Evolutionary conservation across 1,140 invertebrate species (phyloP).

Genomic region (Aricia agestis): DNA sequence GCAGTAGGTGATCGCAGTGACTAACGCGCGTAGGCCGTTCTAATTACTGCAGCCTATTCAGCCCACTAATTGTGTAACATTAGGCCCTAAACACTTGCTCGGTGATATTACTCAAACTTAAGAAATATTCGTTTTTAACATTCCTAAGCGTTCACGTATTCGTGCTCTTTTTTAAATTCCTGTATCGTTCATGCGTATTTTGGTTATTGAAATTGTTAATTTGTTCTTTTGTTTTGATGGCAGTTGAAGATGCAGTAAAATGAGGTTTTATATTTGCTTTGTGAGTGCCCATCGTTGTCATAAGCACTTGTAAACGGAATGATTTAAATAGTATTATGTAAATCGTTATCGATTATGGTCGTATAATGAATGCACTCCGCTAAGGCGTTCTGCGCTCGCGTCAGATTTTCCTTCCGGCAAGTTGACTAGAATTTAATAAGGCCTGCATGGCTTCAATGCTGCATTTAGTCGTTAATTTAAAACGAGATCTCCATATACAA

Average conservation of each 20-base stretch:
- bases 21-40: slow-evolving; percentile 27
- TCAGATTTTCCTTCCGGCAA: background rate
- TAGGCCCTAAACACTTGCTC: slow-evolving; percentile 13
- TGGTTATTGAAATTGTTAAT: background rate
- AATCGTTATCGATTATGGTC: background rate
- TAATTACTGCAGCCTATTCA: slow-evolving; percentile 27
- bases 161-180: background rate
- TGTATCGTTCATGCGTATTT: background rate
- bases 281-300: background rate
- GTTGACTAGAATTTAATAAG: slow-evolving; percentile 11
- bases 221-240: background rate
- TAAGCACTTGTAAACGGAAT: background rate
- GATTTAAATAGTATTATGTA: background rate
- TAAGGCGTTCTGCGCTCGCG: background rate
- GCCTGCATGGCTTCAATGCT: slow-evolving; percentile 10
- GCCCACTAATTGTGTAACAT: slow-evolving; percentile 22
- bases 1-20: slow-evolving; percentile 25
- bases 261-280: no score
- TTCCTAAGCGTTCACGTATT: background rate
- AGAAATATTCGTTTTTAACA: slow-evolving; percentile 5
- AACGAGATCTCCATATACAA: slow-evolving; percentile 35
- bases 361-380: background rate
- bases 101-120: slow-evolving; percentile 6
- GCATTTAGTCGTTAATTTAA: slow-evolving; percentile 20
- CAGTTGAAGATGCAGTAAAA: background rate